Conservation (phyloP, 2,888 invertebrate genomes). For the Eristalis intricaria region DNA sequence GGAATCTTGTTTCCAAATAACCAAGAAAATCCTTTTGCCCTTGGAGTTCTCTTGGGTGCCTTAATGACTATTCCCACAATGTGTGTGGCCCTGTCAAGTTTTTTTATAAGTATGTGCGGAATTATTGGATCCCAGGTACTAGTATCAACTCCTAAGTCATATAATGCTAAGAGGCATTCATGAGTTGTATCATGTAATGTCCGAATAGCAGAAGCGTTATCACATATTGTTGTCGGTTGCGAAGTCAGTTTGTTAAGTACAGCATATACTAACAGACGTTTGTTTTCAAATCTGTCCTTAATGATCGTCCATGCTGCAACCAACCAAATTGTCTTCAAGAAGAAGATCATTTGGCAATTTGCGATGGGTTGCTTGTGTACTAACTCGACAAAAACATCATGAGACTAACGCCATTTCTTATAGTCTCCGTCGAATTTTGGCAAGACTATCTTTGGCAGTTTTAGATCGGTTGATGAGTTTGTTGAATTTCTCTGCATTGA, state of each 20-base stretch:
- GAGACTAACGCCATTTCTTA: slow-evolving; percentile 7
- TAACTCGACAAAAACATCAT: slow-evolving; percentile 1
- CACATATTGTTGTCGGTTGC: background rate
- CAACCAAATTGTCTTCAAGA: background rate
- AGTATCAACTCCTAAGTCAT: background rate
- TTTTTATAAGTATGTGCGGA: background rate
- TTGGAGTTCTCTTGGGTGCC: background rate
- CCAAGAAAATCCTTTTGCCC: background rate
- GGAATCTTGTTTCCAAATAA: background rate
- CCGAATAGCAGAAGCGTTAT: background rate
- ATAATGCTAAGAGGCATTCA: background rate
- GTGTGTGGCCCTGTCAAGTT: background rate
- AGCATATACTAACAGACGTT: background rate
- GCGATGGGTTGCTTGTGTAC: background rate
- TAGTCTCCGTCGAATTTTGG: too few species aligned
- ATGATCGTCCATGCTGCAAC: slow-evolving; percentile 1
- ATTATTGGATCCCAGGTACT: background rate
- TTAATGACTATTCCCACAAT: background rate
- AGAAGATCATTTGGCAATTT: background rate
- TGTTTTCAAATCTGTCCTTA: background rate
- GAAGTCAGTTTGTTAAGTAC: background rate
- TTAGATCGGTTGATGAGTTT: too few species aligned
- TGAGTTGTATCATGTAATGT: background rate
- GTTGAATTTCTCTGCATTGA: too few species aligned
- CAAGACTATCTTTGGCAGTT: too few species aligned